Conservation (phyloP, 2,888 invertebrate species). For the Lasioglossum morio region DNA sequence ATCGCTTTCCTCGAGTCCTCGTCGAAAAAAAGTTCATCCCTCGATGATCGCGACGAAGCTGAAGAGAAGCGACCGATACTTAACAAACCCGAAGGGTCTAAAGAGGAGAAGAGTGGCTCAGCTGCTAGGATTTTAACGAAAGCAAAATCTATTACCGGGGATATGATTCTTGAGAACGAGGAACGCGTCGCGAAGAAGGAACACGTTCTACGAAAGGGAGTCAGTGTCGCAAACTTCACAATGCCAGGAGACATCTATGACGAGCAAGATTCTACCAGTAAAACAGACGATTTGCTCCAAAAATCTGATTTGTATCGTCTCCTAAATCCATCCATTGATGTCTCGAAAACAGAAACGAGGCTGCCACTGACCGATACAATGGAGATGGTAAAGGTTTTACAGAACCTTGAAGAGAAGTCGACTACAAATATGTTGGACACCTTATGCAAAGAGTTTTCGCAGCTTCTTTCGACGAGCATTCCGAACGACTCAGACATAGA, state of each 20-base stretch:
- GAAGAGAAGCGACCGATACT: neutral
- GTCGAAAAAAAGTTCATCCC: constrained; percentile 26
- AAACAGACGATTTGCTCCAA: neutral
- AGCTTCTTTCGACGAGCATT: constrained; percentile 28
- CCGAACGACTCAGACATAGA: constrained; percentile 14
- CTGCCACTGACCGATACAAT: constrained; percentile 53
- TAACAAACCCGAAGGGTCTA: neutral
- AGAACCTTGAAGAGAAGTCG: constrained; percentile 43
- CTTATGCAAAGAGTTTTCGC: constrained; percentile 72
- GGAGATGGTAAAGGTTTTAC: constrained; percentile 65
- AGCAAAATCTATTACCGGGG: constrained; percentile 50
- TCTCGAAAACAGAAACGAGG: neutral
- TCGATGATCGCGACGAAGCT: constrained; percentile 46
- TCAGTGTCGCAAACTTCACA: constrained; percentile 41
- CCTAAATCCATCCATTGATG: neutral
- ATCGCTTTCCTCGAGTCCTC: constrained; percentile 42
- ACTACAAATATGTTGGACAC: constrained; percentile 61
- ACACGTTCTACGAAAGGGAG: constrained; percentile 43
- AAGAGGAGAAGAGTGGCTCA: neutral
- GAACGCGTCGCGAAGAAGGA: neutral
- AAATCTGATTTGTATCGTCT: neutral
- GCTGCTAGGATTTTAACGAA: constrained; percentile 38
- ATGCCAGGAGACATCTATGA: neutral
- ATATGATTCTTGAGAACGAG: constrained; percentile 9
- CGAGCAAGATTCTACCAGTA: neutral